Evolutionary conservation across 2,888 invertebrate species (phyloP).

Genomic region (Hetaerina titia): DNA sequence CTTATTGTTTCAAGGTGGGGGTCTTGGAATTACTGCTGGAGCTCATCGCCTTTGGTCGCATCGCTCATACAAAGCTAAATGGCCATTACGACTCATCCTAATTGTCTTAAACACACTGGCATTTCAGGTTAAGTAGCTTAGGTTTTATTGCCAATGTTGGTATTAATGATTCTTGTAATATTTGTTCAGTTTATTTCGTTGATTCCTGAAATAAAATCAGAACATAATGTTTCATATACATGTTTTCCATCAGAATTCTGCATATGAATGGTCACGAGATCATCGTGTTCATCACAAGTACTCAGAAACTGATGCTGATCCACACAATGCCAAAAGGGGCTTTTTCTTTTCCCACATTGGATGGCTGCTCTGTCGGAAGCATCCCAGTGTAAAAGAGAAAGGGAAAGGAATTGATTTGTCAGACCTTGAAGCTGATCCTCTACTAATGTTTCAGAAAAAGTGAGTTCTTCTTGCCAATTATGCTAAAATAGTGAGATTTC

Average conservation of each 20-base stretch:
- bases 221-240: background rate
- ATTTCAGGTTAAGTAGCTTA: conserved; percentile 85
- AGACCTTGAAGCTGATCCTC: conserved; percentile 75
- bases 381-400: conserved; percentile 73
- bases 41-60: conserved; percentile 98
- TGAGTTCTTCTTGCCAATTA: background rate
- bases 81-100: conserved; percentile 90
- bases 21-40: conserved; percentile 97
- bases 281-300: conserved; percentile 77
- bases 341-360: conserved; percentile 80
- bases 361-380: conserved; percentile 78
- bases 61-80: conserved; percentile 95
- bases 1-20: conserved; percentile 86
- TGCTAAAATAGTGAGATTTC: background rate
- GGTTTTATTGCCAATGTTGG: background rate
- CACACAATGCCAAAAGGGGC: conserved; percentile 76
- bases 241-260: conserved; percentile 76
- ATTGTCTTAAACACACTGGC: conserved; percentile 92
- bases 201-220: too few relatives aligned
- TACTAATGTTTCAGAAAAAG: conserved; percentile 68
- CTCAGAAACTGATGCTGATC: conserved; percentile 77
- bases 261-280: conserved; percentile 76
- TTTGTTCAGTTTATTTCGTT: background rate
- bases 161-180: background rate
- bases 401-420: conserved; percentile 76